Evolutionary conservation across 2,797 vertebrate genomes (phyloP).

Genomic region (Austrolebias charrua): DNA sequence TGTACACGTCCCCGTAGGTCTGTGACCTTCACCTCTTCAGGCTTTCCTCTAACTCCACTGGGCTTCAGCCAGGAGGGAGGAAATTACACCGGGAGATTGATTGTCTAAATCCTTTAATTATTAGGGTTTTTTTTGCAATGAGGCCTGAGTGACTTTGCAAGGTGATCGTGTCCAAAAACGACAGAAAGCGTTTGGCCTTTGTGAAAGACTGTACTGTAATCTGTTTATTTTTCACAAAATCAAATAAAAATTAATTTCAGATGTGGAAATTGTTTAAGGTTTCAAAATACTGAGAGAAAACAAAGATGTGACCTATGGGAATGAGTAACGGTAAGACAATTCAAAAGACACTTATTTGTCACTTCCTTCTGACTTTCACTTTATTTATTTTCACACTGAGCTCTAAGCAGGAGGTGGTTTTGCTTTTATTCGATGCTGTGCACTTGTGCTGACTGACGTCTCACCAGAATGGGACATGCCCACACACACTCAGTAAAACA

Average conservation of each 20-base stretch:
- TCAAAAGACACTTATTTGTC: conserved; percentile 64
- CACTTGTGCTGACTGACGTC: conserved; percentile 24
- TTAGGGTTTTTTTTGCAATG: conserved; percentile 70
- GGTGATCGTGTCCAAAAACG: conserved; percentile 50
- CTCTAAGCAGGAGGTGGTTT: conserved; percentile 6
- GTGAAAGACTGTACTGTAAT: conserved; percentile 17
- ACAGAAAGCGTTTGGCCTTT: conserved; percentile 42
- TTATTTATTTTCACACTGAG: conserved; percentile 40
- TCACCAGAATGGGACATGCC: conserved; percentile 53
- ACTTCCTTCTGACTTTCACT: conserved; percentile 54
- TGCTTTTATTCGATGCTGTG: conserved; percentile 52
- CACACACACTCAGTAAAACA: conserved; percentile 60
- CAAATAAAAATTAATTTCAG: conserved; percentile 53
- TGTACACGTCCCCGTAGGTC: conserved; percentile 76
- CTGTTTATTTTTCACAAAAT: conserved; percentile 12
- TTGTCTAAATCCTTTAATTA: conserved; percentile 78
- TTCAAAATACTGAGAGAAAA: conserved; percentile 66
- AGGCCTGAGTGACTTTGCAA: conserved; percentile 40
- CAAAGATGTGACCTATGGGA: conserved; percentile 32
- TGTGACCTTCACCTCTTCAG: conserved; percentile 78
- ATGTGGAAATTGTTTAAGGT: conserved; percentile 40
- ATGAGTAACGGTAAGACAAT: conserved; percentile 53
- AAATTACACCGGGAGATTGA: conserved; percentile 77
- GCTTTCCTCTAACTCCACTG: conserved; percentile 69
- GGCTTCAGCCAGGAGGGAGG: conserved; percentile 70